Evolutionary conservation across 2,113 vertebrate genomes (phyloP).

Genomic region (Garra rufa): DNA sequence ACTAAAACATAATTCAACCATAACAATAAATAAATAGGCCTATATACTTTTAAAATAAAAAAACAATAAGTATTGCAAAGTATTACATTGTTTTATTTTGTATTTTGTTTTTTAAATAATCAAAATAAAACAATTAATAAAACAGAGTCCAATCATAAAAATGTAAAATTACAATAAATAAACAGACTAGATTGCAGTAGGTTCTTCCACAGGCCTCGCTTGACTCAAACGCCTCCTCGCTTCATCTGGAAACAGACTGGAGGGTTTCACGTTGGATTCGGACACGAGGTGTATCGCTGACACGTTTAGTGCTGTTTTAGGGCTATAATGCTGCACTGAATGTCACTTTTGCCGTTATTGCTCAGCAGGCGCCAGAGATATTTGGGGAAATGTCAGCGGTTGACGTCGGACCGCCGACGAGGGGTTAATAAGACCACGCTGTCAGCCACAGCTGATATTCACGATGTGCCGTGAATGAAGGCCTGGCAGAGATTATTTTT

Average conservation of each 20-base stretch:
- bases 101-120: too few relatives aligned
- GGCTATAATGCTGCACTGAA: not conserved
- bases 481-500: not conserved
- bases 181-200: too few relatives aligned
- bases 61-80: too few relatives aligned
- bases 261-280: not conserved
- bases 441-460: not conserved
- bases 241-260: not conserved
- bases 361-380: constrained; percentile 18
- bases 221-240: not conserved
- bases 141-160: too few relatives aligned
- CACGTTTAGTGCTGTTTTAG: constrained; percentile 13
- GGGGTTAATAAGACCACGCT: constrained; percentile 28
- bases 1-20: too few relatives aligned
- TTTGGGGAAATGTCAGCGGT: constrained; percentile 30
- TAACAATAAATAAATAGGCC: too few relatives aligned
- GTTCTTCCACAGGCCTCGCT: constrained; percentile 5
- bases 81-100: too few relatives aligned
- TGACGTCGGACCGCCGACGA: constrained; percentile 4
- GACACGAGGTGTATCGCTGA: not conserved
- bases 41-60: too few relatives aligned
- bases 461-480: constrained; percentile 10
- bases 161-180: too few relatives aligned
- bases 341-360: constrained; percentile 34
- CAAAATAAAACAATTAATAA: too few relatives aligned